These are phyloP conservation scores for Rhabdornis inornatus DNA, from an alignment of 2,113 vertebrate species.

Conservation along the genomic window DNA sequence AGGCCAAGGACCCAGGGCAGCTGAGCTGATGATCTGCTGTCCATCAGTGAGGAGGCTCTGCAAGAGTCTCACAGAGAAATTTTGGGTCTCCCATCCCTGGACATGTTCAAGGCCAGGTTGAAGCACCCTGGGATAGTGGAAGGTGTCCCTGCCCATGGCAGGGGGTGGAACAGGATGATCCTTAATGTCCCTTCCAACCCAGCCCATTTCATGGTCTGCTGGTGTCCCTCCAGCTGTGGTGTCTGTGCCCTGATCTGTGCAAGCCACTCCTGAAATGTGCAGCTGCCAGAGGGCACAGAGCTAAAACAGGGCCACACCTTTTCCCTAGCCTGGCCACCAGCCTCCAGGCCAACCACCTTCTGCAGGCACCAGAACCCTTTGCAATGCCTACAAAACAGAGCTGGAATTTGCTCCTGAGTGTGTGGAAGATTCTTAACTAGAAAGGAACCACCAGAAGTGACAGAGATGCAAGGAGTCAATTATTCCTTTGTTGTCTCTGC, in stretches of 20 bases:
- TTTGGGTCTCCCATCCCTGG: not conserved
- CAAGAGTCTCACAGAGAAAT: not conserved
- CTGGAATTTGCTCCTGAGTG: not conserved
- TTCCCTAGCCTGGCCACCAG: not conserved
- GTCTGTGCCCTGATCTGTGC: not conserved
- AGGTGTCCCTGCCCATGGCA: not conserved
- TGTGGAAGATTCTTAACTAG: not conserved
- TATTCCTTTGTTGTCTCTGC: slow-evolving; percentile 70
- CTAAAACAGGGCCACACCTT: not conserved
- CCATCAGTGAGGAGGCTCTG: not conserved
- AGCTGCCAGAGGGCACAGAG: not conserved
- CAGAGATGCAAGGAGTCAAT: slow-evolving; percentile 60
- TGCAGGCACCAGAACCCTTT: not conserved
- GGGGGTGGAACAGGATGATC: not conserved
- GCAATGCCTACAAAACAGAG: not conserved
- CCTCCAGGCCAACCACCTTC: not conserved
- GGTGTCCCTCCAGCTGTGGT: not conserved
- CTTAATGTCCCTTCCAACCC: not conserved
- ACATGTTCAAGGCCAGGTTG: not conserved
- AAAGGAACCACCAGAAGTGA: slow-evolving; percentile 9
- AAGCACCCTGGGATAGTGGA: not conserved
- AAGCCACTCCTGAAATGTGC: not conserved
- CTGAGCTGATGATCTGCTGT: not conserved
- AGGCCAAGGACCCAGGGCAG: not conserved
- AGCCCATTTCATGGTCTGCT: not conserved